A percentile compares a stretch with the other conserved stretches of the same genome.
Conservation (phyloP, 92 coral and sea anemone genomes). For the Palythoa heliodiscus region DNA sequence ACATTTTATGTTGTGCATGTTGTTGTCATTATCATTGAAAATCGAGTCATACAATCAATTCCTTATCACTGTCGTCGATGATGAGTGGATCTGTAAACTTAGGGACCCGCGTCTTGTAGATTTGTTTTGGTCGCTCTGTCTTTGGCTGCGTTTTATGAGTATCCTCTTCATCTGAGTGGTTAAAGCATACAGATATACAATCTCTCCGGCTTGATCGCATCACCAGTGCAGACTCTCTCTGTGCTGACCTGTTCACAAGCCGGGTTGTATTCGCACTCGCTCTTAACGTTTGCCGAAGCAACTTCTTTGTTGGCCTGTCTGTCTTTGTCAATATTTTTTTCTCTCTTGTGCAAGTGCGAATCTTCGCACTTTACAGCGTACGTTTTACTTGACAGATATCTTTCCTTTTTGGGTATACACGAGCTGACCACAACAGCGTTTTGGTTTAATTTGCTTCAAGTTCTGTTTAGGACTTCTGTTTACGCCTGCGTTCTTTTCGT, state of each 20-base stretch:
- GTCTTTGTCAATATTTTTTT: background rate
- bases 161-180: background rate
- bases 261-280: background rate
- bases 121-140: slow-evolving; percentile 3
- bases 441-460: too few relatives aligned
- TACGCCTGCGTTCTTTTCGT: too few relatives aligned
- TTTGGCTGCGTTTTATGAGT: background rate
- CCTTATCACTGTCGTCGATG: background rate
- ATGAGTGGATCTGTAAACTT: slow-evolving; percentile 29
- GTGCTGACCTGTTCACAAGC: background rate
- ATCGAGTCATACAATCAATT: background rate
- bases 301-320: background rate
- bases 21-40: background rate
- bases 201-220: background rate
- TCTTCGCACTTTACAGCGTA: slow-evolving; percentile 17
- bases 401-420: background rate
- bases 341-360: slow-evolving; percentile 24
- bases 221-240: too few relatives aligned
- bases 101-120: slow-evolving; percentile 14
- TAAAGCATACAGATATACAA: slow-evolving; percentile 14
- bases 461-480: too few relatives aligned
- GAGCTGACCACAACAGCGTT: too few relatives aligned
- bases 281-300: background rate
- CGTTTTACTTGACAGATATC: slow-evolving; percentile 6
- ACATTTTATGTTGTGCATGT: too few relatives aligned